A percentile compares a stretch with the other conserved stretches of the same genome.
These are phyloP conservation scores for Oophaga sylvatica DNA, from an alignment of 2,797 vertebrate genomes.

Conservation along the genomic window DNA sequence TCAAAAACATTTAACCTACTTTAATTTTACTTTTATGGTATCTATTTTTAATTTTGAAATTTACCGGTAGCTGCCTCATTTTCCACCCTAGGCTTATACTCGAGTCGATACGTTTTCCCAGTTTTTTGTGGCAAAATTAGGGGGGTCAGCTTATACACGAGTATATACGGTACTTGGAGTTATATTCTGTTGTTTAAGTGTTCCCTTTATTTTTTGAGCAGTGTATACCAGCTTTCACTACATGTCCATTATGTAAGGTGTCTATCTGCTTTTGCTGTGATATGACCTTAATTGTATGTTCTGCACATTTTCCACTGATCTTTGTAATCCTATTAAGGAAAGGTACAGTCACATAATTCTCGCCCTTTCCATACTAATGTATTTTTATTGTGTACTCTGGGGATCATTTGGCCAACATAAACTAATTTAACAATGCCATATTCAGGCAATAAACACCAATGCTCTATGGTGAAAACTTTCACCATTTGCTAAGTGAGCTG, in stretches of 20 bases:
- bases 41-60: too few species aligned
- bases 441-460: constrained; percentile 30
- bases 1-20: too few species aligned
- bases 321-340: constrained; percentile 2
- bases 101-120: too few species aligned
- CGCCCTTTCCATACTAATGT: neutral
- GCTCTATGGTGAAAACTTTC: neutral
- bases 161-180: too few species aligned
- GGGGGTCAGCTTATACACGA: too few species aligned
- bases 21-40: too few species aligned
- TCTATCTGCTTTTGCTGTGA: neutral
- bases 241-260: neutral
- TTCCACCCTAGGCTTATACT: too few species aligned
- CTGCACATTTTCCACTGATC: neutral
- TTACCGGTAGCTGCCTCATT: too few species aligned
- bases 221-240: neutral
- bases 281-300: neutral
- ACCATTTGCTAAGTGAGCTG: neutral
- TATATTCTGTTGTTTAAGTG: too few species aligned
- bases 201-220: too few species aligned
- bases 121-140: too few species aligned
- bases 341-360: neutral
- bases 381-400: constrained; percentile 38
- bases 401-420: constrained; percentile 43
- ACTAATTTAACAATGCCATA: constrained; percentile 11